A percentile compares a stretch with the other conserved stretches of the same genome.
Evolutionary conservation across 2,113 vertebrate genomes (phyloP).

Genomic region (Toxotes chatareus): DNA sequence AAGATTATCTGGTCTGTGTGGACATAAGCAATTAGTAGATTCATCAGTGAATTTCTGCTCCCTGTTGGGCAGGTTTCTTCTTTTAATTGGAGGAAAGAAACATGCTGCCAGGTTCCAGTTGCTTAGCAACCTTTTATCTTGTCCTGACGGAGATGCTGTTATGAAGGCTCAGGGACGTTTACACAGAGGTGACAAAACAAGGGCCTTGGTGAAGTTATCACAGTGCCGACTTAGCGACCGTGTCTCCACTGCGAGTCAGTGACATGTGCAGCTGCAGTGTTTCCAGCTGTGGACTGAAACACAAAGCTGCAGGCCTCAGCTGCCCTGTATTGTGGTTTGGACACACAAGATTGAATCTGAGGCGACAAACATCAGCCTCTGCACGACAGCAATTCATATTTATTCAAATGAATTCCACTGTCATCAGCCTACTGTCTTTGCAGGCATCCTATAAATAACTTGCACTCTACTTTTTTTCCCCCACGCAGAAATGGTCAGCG

Average conservation of each 20-base stretch:
- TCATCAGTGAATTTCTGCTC: slow-evolving; percentile 52
- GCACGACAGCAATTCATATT: not conserved
- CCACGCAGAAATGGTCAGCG: not conserved
- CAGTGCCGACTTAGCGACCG: not conserved
- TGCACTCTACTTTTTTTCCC: not conserved
- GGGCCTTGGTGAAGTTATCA: slow-evolving; percentile 1
- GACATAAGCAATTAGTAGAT: slow-evolving; percentile 54
- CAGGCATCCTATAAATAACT: not conserved
- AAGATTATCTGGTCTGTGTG: slow-evolving; percentile 49
- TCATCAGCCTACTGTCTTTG: not conserved
- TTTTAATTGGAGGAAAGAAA: slow-evolving; percentile 63
- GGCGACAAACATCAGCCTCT: not conserved
- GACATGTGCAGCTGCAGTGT: not conserved
- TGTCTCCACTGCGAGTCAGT: not conserved
- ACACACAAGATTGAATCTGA: not conserved
- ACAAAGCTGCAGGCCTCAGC: not conserved
- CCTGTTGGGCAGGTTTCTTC: slow-evolving; percentile 50
- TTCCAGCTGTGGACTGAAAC: not conserved
- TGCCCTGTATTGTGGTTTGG: not conserved
- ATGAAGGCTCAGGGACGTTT: slow-evolving; percentile 56
- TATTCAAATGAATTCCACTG: not conserved
- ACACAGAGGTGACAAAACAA: slow-evolving; percentile 50
- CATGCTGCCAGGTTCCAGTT: slow-evolving; percentile 75
- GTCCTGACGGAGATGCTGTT: slow-evolving; percentile 38
- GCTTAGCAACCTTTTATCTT: slow-evolving; percentile 77